phyloP scores from a whole-genome alignment of 1,140 invertebrate species.

The Drosophila rufa region DNA sequence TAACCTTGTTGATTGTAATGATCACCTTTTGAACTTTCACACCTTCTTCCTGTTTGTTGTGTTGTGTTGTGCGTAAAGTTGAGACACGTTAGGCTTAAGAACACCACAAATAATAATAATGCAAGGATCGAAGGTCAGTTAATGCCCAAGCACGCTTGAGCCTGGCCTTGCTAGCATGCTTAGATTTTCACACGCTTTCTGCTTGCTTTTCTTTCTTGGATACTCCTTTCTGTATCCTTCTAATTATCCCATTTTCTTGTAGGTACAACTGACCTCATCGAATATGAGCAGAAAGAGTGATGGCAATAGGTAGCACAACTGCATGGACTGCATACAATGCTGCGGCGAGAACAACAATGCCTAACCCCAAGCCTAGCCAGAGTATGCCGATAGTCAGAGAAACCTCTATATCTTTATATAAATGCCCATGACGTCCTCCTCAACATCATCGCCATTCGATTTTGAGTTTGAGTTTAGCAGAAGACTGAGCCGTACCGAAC shows the following conservation, averaged over 20 bases:
- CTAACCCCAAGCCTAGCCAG: constrained; percentile 41
- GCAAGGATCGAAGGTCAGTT: constrained; percentile 81
- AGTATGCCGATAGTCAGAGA: constrained; percentile 62
- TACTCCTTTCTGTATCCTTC: accelerated
- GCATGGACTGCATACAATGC: constrained; percentile 85
- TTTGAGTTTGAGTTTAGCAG: constrained; percentile 80
- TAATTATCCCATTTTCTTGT: constrained; percentile 11
- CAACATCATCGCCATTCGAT: constrained; percentile 48
- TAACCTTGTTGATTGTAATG: constrained; percentile 62
- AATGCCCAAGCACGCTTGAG: constrained; percentile 56
- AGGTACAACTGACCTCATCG: constrained; percentile 82
- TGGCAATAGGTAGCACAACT: constrained; percentile 85
- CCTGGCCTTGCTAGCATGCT: constrained; percentile 27
- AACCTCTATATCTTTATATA: constrained; percentile 1
- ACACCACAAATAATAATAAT: constrained; percentile 79
- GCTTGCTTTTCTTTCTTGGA: neutral
- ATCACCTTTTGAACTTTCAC: constrained; percentile 33
- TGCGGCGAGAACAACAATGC: constrained; percentile 84
- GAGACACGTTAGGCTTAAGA: constrained; percentile 74
- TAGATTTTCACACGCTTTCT: constrained; percentile 15
- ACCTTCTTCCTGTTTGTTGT: constrained; percentile 59
- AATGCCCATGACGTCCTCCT: constrained; percentile 45
- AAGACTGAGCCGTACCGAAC: constrained; percentile 73
- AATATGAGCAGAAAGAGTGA: constrained; percentile 81
- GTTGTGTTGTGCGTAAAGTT: constrained; percentile 72